These are phyloP conservation scores for Felis catus DNA, from an alignment of 2,113 vertebrate genomes.

Conservation along the genomic window DNA sequence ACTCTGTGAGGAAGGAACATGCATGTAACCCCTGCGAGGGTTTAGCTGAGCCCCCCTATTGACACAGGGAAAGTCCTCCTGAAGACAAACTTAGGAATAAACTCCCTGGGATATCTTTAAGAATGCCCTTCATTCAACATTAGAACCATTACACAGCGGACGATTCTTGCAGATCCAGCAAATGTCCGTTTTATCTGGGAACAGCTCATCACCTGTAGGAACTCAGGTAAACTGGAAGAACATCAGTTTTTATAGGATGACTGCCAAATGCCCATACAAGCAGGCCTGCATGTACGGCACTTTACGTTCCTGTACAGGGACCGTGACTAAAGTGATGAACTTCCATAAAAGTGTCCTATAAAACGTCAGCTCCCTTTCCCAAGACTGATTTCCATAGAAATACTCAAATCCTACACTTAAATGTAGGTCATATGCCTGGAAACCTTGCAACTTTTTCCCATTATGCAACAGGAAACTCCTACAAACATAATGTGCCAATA, in stretches of 20 bases:
- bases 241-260: too few species aligned
- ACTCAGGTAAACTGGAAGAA: too few species aligned
- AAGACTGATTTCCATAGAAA: not conserved
- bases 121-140: not conserved
- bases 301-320: not conserved
- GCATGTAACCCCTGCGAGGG: not conserved
- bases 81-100: not conserved
- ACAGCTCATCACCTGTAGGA: not conserved
- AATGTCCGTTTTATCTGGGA: not conserved
- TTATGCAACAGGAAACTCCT: not conserved
- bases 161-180: not conserved
- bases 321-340: fast-evolving
- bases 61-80: not conserved
- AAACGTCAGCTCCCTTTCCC: not conserved
- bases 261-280: not conserved
- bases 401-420: not conserved
- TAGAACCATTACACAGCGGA: too few species aligned
- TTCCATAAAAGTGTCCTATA: not conserved
- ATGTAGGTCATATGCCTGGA: not conserved
- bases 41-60: not conserved
- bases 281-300: not conserved
- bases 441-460: not conserved
- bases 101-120: not conserved
- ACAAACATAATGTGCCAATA: not conserved
- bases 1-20: not conserved